phyloP scores from a whole-genome alignment of 2,113 vertebrate genomes.

The Setophaga kirtlandii region DNA sequence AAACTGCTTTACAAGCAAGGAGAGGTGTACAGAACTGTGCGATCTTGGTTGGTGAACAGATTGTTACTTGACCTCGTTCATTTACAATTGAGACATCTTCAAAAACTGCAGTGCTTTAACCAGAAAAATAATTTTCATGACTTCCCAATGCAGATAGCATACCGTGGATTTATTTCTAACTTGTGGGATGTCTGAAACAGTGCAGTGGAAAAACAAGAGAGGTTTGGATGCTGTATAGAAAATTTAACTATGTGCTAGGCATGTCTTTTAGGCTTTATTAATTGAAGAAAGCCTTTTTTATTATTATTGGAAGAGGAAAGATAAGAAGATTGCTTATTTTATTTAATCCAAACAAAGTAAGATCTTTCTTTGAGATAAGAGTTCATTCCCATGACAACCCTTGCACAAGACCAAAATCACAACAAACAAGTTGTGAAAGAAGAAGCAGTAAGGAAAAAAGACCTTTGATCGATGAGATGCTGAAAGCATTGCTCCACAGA shows the following conservation, averaged over 20 bases:
- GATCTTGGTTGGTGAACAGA: background rate
- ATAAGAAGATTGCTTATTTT: background rate
- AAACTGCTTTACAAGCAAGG: background rate
- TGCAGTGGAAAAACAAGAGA: background rate
- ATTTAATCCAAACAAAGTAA: background rate
- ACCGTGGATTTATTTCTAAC: background rate
- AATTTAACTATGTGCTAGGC: background rate
- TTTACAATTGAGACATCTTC: background rate
- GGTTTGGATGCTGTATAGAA: background rate
- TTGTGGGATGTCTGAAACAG: background rate
- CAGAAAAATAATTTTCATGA: background rate
- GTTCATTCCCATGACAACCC: background rate
- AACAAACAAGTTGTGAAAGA: background rate
- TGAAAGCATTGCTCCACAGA: background rate
- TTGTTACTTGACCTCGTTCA: background rate
- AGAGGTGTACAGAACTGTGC: background rate
- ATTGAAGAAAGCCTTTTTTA: background rate
- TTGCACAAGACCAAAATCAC: background rate
- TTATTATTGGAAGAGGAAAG: background rate
- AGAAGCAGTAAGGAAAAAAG: background rate
- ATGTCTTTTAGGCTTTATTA: background rate
- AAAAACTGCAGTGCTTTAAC: background rate
- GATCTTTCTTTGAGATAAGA: background rate
- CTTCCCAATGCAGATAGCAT: fast-evolving
- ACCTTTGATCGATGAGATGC: background rate